phyloP scores from a whole-genome alignment of 2,113 vertebrate species.

The Ellobius talpinus region DNA sequence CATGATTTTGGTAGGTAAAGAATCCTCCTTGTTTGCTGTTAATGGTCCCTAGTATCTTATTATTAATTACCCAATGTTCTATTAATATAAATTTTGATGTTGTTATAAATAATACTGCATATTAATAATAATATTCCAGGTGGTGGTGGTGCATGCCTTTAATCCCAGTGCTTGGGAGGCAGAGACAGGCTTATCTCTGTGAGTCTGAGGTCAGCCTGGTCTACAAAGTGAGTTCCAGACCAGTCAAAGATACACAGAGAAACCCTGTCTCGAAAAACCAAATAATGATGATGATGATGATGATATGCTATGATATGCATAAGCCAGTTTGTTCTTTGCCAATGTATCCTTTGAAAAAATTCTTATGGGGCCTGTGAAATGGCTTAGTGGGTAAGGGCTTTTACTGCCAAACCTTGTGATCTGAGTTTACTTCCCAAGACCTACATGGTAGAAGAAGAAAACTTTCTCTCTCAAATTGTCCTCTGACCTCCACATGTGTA shows the following conservation, averaged over 20 bases:
- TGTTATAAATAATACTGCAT: not conserved
- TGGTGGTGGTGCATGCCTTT: no score
- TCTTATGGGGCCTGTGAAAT: not conserved
- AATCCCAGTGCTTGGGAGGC: no score
- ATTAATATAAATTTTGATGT: not conserved
- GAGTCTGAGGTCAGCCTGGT: no score
- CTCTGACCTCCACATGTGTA: not conserved
- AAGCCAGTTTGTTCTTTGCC: not conserved
- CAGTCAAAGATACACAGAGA: no score
- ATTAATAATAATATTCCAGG: not conserved
- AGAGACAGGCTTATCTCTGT: no score
- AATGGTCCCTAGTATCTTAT: not conserved
- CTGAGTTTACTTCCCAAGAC: not conserved
- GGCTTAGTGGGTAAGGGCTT: not conserved
- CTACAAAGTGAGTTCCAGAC: no score
- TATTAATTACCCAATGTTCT: not conserved
- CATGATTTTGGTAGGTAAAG: not conserved
- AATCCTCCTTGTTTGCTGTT: constrained; percentile 1
- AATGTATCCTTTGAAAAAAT: not conserved
- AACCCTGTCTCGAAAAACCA: no score
- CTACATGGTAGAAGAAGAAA: not conserved
- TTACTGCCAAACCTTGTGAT: not conserved
- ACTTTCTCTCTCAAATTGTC: not conserved
- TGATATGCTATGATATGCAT: not conserved
- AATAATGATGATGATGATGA: no score